Conservation (phyloP, 2,113 vertebrate genomes). For the Macroglossus sobrinus region DNA sequence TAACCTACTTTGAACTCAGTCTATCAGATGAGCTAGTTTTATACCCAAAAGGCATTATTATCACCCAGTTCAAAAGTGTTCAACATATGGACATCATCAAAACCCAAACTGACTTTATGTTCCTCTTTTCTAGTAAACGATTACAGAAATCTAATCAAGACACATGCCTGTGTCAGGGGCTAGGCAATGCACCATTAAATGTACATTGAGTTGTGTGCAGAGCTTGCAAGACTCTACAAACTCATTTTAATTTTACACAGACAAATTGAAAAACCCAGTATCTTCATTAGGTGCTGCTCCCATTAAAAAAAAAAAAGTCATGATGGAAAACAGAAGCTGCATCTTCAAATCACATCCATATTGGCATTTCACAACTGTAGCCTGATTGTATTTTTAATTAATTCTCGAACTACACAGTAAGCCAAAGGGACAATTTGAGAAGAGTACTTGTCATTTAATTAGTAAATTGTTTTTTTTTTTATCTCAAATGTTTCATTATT, state of each 20-base stretch:
- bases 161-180: slow-evolving; percentile 23
- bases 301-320: slow-evolving; percentile 39
- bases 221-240: slow-evolving; percentile 66
- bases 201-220: slow-evolving; percentile 55
- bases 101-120: slow-evolving; percentile 43
- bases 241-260: slow-evolving; percentile 76
- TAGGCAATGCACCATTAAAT: slow-evolving; percentile 61
- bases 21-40: neutral
- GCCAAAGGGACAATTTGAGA: slow-evolving; percentile 79
- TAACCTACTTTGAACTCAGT: slow-evolving; percentile 40
- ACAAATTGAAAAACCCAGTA: slow-evolving; percentile 71
- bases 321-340: slow-evolving; percentile 73
- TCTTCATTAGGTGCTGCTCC: slow-evolving; percentile 76
- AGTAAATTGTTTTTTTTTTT: slow-evolving; percentile 76
- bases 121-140: slow-evolving; percentile 34
- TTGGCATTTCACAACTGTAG: slow-evolving; percentile 77
- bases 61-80: slow-evolving; percentile 45
- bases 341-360: slow-evolving; percentile 78
- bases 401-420: slow-evolving; percentile 82
- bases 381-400: slow-evolving; percentile 82
- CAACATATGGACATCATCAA: slow-evolving; percentile 49
- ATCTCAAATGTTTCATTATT: slow-evolving; percentile 78
- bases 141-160: slow-evolving; percentile 65
- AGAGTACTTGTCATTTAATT: slow-evolving; percentile 82
- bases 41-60: slow-evolving; percentile 38